Evolutionary conservation across 2,888 invertebrate species (phyloP), one percentile per base, ranked within the genome.

Genomic region (Euphydryas editha): DNA sequence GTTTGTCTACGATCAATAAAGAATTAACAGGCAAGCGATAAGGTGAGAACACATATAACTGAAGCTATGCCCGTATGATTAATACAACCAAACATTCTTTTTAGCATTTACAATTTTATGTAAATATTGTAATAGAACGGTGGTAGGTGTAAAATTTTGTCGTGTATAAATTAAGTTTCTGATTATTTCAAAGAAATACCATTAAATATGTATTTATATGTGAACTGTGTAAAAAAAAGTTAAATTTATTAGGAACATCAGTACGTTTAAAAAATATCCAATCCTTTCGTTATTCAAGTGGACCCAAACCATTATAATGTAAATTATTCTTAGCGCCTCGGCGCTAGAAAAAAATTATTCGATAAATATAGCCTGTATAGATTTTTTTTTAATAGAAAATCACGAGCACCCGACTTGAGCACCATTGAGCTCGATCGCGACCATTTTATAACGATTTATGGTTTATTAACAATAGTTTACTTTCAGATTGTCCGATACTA

Each of bases 371-470:
- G 81, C 84, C 81, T 80, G 80, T 84, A 72, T 74, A 72, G 44
- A 68, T 70, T 75, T 75, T 81, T 81, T 84, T 81, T n/a, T n/a
- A n/a, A 80, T 81, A 39, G 3, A 74, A 77, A 74, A 81, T 79
- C 72, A 75, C 70, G 73, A 68, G 79, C 83, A 81, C 81, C 82
- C 81, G 78, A 77, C 73, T 79, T 76, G 73, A 73, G 74, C 71
- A 73, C 83, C 81, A 87, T 90, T 88, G 85, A 88, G 77, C 82
- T 81, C 78, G 77, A 84, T 80, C 81, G 80, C 85, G 87, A 82
- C 86, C 88, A 88, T 91, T 91, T 88, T 86, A 85, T 83, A 81
- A 90, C 84, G 88, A 92, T 92, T 92, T 92, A 92, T 92, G 86
- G 91, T 90, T 87, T 92, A 92, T 90, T 83, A 87, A 91, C 91